phyloP scores from a whole-genome alignment of 2,797 vertebrate species.

The Eremophila alpestris region DNA sequence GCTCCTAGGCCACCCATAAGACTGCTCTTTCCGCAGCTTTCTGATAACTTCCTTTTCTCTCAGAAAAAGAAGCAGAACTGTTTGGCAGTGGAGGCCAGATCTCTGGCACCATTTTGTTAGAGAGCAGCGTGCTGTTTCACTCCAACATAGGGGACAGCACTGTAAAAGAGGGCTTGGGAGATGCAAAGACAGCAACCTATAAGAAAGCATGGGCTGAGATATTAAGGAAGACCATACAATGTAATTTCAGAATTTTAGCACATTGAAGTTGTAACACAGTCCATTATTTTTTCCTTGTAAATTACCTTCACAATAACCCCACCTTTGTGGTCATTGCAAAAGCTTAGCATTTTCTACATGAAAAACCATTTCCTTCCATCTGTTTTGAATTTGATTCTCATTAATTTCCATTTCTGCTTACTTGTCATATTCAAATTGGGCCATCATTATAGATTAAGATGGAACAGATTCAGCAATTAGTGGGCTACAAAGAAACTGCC shows the following conservation, averaged over 20 bases:
- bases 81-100: background rate
- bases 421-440: constrained; percentile 59
- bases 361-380: constrained; percentile 76
- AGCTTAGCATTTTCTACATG: constrained; percentile 35
- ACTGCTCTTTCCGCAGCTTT: background rate
- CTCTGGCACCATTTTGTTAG: background rate
- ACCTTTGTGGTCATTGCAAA: background rate
- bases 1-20: background rate
- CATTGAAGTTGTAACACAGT: background rate
- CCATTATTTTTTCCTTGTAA: background rate
- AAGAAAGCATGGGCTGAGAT: background rate
- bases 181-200: background rate
- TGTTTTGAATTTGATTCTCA: constrained; percentile 80
- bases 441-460: constrained; percentile 12
- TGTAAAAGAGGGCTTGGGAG: background rate
- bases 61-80: background rate
- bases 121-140: background rate
- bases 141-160: background rate
- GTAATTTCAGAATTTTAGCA: background rate
- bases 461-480: background rate
- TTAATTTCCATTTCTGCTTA: constrained; percentile 82
- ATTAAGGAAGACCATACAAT: background rate
- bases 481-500: background rate
- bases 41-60: background rate
- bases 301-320: background rate